These are phyloP conservation scores for Corynorhinus townsendii DNA, from an alignment of 2,113 vertebrate species.

Conservation along the genomic window DNA sequence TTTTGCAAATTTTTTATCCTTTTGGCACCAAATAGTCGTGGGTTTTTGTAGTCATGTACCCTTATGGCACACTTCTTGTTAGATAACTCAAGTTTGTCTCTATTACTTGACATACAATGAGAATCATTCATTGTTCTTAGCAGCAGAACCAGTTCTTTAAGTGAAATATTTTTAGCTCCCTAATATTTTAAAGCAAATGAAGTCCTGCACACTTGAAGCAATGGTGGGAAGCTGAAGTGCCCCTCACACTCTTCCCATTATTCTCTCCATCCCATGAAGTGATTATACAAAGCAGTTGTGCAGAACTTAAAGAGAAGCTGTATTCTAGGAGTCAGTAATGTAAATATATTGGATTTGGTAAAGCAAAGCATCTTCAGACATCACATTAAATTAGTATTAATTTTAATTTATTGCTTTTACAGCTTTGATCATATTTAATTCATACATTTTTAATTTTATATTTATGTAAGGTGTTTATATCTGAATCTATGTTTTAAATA, in stretches of 20 bases:
- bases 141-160: neutral
- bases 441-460: neutral
- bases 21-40: neutral
- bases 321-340: neutral
- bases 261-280: neutral
- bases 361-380: neutral
- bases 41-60: neutral
- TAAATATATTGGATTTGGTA: neutral
- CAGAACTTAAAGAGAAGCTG: neutral
- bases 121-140: neutral
- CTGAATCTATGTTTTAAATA: slow-evolving; percentile 11
- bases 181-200: neutral
- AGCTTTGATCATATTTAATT: neutral
- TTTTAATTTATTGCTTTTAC: neutral
- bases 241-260: neutral
- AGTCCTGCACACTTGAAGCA: neutral
- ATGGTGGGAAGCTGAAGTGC: neutral
- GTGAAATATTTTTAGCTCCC: neutral
- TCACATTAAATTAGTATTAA: neutral
- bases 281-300: neutral
- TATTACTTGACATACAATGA: neutral
- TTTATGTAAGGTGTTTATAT: neutral
- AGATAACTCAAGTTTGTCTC: neutral
- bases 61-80: neutral
- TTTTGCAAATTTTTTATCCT: neutral